phyloP scores from a whole-genome alignment of 2,797 vertebrate genomes.

The Alauda arvensis region DNA sequence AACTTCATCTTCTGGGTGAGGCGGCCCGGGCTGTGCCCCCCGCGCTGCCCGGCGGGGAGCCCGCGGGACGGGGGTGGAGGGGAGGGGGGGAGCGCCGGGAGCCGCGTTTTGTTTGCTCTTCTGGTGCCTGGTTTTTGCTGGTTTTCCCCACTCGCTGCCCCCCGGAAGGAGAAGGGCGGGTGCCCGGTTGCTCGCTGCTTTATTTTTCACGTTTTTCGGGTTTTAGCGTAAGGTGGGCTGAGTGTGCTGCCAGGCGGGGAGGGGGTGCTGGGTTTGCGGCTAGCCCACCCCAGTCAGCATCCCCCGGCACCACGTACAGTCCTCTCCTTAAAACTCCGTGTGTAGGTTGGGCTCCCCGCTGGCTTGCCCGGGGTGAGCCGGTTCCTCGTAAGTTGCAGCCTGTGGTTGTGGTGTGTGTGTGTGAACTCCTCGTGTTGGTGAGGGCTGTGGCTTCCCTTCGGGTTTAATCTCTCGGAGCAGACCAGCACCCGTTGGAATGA shows the following conservation, averaged over 20 bases:
- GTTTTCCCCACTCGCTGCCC: not conserved
- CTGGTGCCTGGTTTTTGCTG: not conserved
- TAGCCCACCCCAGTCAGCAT: fast-evolving
- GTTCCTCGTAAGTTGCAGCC: fast-evolving
- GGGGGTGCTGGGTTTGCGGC: no score
- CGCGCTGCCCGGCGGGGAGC: not conserved
- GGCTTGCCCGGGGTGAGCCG: fast-evolving
- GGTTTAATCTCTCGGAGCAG: not conserved
- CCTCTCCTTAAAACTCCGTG: not conserved
- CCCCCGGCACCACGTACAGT: fast-evolving
- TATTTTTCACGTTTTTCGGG: not conserved
- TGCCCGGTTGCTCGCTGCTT: not conserved
- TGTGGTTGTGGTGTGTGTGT: fast-evolving
- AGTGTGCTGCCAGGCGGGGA: not conserved
- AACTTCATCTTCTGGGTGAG: conserved; percentile 96
- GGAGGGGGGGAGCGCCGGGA: no score
- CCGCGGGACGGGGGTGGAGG: not conserved
- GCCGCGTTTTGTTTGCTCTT: not conserved
- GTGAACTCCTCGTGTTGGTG: fast-evolving
- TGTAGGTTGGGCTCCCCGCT: not conserved
- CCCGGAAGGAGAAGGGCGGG: fast-evolving
- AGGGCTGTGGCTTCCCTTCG: not conserved
- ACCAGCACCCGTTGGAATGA: fast-evolving
- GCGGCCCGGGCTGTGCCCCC: not conserved
- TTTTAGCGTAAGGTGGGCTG: not conserved